These are phyloP conservation scores for Andrena flavipes DNA, from an alignment of 2,888 invertebrate species.

Conservation along the genomic window DNA sequence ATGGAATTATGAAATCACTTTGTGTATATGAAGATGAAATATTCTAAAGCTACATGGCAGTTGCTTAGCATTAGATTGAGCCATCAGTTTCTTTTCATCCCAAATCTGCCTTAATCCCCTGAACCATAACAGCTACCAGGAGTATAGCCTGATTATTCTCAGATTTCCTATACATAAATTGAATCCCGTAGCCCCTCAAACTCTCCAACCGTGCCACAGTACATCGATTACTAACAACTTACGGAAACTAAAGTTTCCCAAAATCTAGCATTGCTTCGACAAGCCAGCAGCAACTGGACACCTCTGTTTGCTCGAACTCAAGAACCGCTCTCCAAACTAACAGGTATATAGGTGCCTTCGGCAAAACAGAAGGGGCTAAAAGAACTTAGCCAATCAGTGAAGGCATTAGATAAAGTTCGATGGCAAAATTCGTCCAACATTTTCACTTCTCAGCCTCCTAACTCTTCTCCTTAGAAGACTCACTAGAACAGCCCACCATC, in stretches of 20 bases:
- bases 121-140: background rate
- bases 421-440: no score
- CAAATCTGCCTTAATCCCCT: background rate
- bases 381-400: no score
- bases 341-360: no score
- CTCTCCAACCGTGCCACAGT: background rate
- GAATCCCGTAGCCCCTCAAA: no score
- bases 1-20: no score
- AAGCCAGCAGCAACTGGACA: background rate
- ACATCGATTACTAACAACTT: background rate
- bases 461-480: no score
- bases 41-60: background rate
- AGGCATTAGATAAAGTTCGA: no score
- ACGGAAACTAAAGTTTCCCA: background rate
- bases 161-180: background rate
- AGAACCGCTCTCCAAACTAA: background rate
- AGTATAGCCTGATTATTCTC: background rate
- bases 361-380: no score
- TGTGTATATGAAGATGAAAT: background rate
- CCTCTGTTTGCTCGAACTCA: background rate
- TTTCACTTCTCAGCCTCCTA: no score
- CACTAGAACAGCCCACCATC: no score
- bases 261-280: background rate
- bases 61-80: background rate
- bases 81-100: slow-evolving; percentile 3